These are phyloP conservation scores for Eleginops maclovinus DNA, from an alignment of 2,113 vertebrate genomes.

Conservation along the genomic window DNA sequence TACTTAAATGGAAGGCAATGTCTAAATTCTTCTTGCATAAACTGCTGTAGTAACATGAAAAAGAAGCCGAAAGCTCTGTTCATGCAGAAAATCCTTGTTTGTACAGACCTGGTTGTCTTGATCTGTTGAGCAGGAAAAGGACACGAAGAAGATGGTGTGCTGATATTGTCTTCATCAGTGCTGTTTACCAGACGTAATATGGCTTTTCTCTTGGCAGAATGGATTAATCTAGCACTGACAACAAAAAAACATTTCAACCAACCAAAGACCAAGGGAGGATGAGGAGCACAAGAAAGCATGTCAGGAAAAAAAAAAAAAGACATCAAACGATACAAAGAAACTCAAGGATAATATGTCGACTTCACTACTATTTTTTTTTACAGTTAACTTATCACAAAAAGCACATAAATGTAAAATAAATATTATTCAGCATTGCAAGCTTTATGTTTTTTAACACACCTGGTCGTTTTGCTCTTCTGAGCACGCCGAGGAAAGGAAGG, in stretches of 20 bases:
- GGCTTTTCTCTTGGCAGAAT: slow-evolving; percentile 1
- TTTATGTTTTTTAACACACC: slow-evolving; percentile 38
- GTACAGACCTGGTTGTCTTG: slow-evolving; percentile 50
- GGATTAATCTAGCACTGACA: background rate
- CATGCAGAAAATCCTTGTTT: background rate
- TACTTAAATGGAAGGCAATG: background rate
- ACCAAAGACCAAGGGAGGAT: background rate
- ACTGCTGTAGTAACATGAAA: background rate
- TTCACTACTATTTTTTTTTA: background rate
- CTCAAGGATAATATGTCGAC: background rate
- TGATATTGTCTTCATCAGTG: slow-evolving; percentile 47
- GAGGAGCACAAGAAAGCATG: background rate
- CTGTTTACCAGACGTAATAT: background rate
- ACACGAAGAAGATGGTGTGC: background rate
- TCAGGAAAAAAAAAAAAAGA: background rate
- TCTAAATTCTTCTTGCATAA: background rate
- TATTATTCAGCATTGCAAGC: background rate
- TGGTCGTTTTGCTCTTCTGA: slow-evolving; percentile 11
- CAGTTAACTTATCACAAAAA: background rate
- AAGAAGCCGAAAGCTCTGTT: background rate
- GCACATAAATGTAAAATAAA: background rate
- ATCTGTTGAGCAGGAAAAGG: slow-evolving; percentile 9
- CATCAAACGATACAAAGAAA: background rate
- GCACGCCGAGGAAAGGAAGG: background rate
- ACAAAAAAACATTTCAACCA: slow-evolving; percentile 1